Evolutionary conservation across 1,140 invertebrate species (phyloP).

Genomic region (Harlomillsia oculata): DNA sequence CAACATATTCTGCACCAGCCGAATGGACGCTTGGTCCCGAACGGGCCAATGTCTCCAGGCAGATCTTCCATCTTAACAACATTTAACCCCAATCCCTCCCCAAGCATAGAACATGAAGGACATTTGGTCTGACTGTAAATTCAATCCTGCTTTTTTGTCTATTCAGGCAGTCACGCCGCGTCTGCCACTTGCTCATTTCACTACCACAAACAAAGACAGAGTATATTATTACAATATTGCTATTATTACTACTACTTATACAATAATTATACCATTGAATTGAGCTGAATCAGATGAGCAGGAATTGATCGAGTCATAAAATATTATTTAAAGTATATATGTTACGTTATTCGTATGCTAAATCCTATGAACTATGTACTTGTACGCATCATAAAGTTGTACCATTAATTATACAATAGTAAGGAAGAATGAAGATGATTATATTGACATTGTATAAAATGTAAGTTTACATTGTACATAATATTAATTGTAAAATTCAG

Average conservation of each 20-base stretch:
- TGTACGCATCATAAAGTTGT: background rate
- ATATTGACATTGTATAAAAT: conserved; percentile 2
- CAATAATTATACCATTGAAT: background rate
- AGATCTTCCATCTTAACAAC: conserved; percentile 40
- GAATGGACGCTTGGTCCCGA: conserved; percentile 29
- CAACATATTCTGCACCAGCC: conserved; percentile 8
- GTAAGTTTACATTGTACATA: background rate
- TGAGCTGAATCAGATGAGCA: too few relatives aligned
- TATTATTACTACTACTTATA: background rate
- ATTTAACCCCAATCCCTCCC: conserved; percentile 39
- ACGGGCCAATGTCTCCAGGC: conserved; percentile 34
- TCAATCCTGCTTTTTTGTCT: too few relatives aligned
- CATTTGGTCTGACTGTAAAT: conserved; percentile 40
- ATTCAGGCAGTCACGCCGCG: too few relatives aligned
- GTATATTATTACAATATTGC: background rate
- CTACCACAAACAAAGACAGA: background rate
- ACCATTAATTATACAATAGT: background rate
- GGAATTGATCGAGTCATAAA: too few relatives aligned
- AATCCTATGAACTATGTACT: too few relatives aligned
- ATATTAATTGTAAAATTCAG: background rate
- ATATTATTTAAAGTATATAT: too few relatives aligned
- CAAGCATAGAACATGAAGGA: conserved; percentile 40
- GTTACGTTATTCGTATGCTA: too few relatives aligned
- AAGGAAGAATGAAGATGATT: background rate
- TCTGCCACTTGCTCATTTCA: conserved; percentile 1